Conservation (phyloP, 2,797 vertebrate genomes). For the Melanotaenia parkinsoni region DNA sequence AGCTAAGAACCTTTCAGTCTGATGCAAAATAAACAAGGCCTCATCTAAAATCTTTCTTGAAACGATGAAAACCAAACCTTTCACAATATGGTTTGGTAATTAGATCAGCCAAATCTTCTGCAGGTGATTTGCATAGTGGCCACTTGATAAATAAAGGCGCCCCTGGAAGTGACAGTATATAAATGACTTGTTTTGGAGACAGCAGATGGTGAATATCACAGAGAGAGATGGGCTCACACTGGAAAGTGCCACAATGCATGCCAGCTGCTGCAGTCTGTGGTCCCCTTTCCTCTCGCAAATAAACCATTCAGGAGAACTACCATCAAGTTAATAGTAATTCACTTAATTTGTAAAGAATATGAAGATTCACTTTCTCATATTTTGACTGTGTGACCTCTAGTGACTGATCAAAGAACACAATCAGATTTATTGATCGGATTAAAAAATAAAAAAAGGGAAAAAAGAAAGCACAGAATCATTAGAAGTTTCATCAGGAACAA, state of each 20-base stretch:
- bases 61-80: constrained; percentile 76
- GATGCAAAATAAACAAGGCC: constrained; percentile 58
- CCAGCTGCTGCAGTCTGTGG: constrained; percentile 90
- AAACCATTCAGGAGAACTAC: constrained; percentile 74
- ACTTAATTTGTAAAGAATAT: constrained; percentile 74
- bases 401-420: constrained; percentile 64
- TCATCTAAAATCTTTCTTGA: constrained; percentile 53
- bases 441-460: not conserved
- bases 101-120: constrained; percentile 76
- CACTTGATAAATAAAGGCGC: constrained; percentile 88
- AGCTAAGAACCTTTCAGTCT: constrained; percentile 44
- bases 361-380: constrained; percentile 60
- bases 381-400: constrained; percentile 63
- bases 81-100: constrained; percentile 83
- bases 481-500: constrained; percentile 19
- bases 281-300: constrained; percentile 79
- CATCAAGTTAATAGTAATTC: constrained; percentile 68
- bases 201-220: constrained; percentile 94
- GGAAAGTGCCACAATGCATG: constrained; percentile 82
- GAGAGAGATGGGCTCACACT: constrained; percentile 81
- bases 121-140: constrained; percentile 88
- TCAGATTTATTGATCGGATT: constrained; percentile 64
- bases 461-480: not conserved
- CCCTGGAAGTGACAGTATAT: constrained; percentile 87
- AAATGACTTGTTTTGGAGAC: constrained; percentile 92